A percentile compares a stretch with the other conserved stretches of the same genome.
Evolutionary conservation across 2,113 vertebrate species (phyloP).

Genomic region (Rhagologus leucostigma): DNA sequence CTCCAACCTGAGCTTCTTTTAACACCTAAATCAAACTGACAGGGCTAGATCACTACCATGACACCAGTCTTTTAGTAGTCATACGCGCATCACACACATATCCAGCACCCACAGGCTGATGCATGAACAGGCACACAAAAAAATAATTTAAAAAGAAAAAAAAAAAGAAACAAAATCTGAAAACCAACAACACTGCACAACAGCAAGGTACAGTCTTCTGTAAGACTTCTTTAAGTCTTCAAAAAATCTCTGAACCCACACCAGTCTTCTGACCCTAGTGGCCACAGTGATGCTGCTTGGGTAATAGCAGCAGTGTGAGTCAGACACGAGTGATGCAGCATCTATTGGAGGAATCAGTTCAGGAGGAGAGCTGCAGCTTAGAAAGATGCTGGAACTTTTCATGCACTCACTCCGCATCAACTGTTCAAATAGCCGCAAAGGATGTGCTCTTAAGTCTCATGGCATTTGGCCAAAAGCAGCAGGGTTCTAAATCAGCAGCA

Average conservation of each 20-base stretch:
- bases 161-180: accelerated
- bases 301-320: neutral
- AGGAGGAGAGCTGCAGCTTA: neutral
- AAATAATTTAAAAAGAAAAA: neutral
- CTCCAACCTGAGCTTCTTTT: neutral
- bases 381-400: conserved; percentile 35
- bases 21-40: neutral
- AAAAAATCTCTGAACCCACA: neutral
- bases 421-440: conserved; percentile 45
- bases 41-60: neutral
- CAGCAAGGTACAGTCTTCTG: neutral
- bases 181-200: neutral
- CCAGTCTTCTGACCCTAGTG: neutral
- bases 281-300: neutral
- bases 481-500: conserved; percentile 67
- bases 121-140: neutral
- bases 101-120: accelerated
- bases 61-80: neutral
- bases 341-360: neutral
- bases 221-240: neutral
- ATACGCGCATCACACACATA: accelerated
- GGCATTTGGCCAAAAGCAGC: conserved; percentile 56
- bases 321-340: neutral
- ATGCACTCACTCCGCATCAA: conserved; percentile 12
- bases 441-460: conserved; percentile 19